Percentiles rank a stretch among this genome's conserved stretches.
Evolutionary conservation across 2,797 vertebrate genomes (phyloP).

Genomic region (Tadarida brasiliensis): DNA sequence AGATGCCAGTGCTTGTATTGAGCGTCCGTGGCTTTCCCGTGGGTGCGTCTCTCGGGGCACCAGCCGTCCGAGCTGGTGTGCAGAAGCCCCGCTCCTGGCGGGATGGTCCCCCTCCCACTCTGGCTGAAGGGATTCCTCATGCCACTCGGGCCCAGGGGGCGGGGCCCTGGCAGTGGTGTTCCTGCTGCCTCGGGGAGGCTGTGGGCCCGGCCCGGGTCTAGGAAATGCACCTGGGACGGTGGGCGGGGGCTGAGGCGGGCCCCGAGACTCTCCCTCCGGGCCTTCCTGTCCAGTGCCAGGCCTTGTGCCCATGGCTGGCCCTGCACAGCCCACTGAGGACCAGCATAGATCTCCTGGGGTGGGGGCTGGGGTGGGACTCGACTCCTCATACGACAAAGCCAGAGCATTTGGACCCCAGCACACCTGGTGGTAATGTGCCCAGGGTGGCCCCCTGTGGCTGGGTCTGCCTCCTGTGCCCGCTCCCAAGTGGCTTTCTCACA

Average conservation of each 20-base stretch:
- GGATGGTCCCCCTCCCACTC: accelerated
- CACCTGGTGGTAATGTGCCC: neutral
- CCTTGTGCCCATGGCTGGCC: neutral
- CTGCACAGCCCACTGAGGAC: neutral
- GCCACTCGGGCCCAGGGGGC: too few species aligned
- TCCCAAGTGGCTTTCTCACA: neutral
- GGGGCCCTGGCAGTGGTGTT: accelerated
- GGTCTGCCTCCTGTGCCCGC: neutral
- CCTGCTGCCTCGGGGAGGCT: neutral
- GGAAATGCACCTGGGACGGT: neutral
- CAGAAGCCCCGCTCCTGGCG: accelerated
- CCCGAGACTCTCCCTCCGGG: neutral
- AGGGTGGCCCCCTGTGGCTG: neutral
- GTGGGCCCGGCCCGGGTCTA: neutral
- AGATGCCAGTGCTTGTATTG: accelerated
- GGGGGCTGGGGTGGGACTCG: accelerated
- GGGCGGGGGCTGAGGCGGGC: neutral
- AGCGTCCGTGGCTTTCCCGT: accelerated
- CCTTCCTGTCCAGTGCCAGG: neutral
- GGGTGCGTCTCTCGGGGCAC: accelerated
- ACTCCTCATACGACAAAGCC: accelerated
- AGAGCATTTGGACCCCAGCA: neutral
- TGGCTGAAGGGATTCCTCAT: neutral
- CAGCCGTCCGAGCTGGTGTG: accelerated
- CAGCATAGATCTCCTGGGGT: accelerated